A percentile compares a stretch with the other conserved stretches of the same genome.
phyloP scores from a whole-genome alignment of 2,888 invertebrate genomes.

The Tupiocoris notatus region DNA sequence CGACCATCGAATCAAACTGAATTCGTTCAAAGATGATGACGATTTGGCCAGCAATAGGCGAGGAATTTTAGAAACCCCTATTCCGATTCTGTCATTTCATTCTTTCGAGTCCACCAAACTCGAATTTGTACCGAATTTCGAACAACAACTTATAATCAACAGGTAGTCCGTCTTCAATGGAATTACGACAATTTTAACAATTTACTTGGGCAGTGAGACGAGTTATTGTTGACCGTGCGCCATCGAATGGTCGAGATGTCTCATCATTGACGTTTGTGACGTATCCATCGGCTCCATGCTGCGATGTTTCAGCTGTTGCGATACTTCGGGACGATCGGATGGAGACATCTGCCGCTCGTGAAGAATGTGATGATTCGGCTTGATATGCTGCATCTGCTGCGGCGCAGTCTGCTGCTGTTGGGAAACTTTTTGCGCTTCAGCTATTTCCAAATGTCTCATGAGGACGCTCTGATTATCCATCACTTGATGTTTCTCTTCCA shows the following conservation, averaged over 20 bases:
- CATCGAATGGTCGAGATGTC: conserved; percentile 31
- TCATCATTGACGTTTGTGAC: conserved; percentile 34
- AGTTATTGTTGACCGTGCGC: conserved; percentile 31
- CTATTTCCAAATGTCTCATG: conserved; percentile 28
- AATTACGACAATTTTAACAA: neutral
- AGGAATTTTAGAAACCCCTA: too few species aligned
- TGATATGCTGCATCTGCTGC: conserved; percentile 22
- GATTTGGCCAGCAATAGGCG: too few species aligned
- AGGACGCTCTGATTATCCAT: conserved; percentile 23
- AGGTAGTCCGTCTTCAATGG: neutral
- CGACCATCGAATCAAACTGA: too few species aligned
- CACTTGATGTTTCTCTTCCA: conserved; percentile 23
- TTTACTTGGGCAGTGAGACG: neutral
- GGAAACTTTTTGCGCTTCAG: conserved; percentile 20
- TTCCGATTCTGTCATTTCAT: too few species aligned
- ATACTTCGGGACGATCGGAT: neutral
- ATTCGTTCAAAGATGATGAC: too few species aligned
- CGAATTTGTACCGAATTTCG: too few species aligned
- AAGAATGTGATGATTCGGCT: conserved; percentile 31
- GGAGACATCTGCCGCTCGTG: conserved; percentile 31
- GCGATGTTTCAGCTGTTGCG: conserved; percentile 8
- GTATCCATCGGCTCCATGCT: conserved; percentile 32
- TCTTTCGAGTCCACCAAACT: too few species aligned
- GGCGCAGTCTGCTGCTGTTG: neutral
- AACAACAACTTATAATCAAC: too few species aligned